Conservation (phyloP, 2,888 invertebrate genomes). For the Chouioia cunea region DNA sequence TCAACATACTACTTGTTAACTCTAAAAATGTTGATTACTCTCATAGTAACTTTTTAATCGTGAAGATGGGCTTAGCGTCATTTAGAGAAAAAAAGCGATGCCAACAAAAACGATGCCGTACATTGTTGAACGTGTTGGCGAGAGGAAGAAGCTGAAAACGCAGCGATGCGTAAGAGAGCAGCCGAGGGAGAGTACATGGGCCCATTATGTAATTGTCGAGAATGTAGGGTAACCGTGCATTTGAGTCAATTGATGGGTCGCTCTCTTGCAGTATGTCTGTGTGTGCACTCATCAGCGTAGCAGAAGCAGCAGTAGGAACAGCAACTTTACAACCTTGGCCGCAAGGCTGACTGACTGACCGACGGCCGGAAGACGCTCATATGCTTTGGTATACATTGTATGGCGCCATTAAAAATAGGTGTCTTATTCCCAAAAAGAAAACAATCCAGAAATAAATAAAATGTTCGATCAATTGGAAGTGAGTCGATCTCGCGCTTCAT, state of each 20-base stretch:
- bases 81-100: no score
- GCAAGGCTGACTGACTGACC: conserved; percentile 54
- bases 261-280: conserved; percentile 47
- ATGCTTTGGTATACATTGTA: no score
- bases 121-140: neutral
- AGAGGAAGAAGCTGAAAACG: neutral
- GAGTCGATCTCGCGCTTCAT: conserved; percentile 40
- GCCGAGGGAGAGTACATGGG: conserved; percentile 9
- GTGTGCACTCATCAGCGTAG: neutral
- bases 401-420: neutral
- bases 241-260: conserved; percentile 64
- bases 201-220: conserved; percentile 64
- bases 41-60: no score
- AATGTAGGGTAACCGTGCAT: conserved; percentile 67
- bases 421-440: no score
- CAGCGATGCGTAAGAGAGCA: neutral
- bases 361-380: no score
- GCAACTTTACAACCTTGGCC: conserved; percentile 54
- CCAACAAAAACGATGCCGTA: no score
- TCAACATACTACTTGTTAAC: no score
- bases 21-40: no score
- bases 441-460: no score
- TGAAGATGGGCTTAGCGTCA: no score
- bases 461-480: no score
- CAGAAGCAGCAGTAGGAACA: neutral